Percentiles rank a stretch among this genome's conserved stretches.
phyloP scores from a whole-genome alignment of 2,888 invertebrate species.

The Phalangium opilio region DNA sequence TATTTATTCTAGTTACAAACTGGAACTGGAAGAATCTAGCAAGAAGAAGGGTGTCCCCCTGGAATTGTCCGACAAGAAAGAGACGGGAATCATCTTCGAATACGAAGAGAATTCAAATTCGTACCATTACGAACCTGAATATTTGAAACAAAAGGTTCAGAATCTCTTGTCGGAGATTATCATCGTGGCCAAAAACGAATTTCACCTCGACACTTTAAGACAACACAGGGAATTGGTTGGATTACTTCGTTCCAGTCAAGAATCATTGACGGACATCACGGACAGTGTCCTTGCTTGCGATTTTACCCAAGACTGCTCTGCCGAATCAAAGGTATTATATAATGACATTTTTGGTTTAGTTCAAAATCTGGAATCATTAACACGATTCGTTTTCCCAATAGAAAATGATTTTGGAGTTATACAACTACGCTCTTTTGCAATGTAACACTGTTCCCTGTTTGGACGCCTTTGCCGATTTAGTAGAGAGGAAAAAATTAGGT shows the following conservation, averaged over 20 bases:
- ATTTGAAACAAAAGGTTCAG: constrained; percentile 7
- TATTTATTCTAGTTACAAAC: not conserved
- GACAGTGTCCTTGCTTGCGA: no score
- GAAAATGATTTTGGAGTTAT: constrained; percentile 7
- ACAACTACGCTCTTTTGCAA: constrained; percentile 11
- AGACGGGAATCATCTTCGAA: constrained; percentile 13
- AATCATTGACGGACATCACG: no score
- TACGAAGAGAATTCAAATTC: constrained; percentile 9
- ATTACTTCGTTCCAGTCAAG: constrained; percentile 1
- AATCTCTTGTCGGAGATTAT: constrained; percentile 14
- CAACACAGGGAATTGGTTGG: constrained; percentile 13
- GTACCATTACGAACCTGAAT: not conserved
- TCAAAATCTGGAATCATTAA: no score
- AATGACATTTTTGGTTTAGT: no score
- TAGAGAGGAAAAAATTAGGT: constrained; percentile 5
- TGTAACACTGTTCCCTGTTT: constrained; percentile 12
- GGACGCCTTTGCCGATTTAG: constrained; percentile 5
- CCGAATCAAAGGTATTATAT: no score
- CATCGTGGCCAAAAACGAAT: constrained; percentile 7
- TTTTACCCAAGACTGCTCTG: no score
- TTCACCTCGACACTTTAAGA: constrained; percentile 7
- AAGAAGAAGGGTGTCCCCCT: not conserved
- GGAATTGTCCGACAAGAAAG: constrained; percentile 3
- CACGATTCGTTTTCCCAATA: no score
- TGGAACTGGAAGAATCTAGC: constrained; percentile 3